Evolutionary conservation across 2,888 invertebrate genomes (phyloP), one percentile per base, ranked within the genome.

Genomic region (Calliphora vomitoria): DNA sequence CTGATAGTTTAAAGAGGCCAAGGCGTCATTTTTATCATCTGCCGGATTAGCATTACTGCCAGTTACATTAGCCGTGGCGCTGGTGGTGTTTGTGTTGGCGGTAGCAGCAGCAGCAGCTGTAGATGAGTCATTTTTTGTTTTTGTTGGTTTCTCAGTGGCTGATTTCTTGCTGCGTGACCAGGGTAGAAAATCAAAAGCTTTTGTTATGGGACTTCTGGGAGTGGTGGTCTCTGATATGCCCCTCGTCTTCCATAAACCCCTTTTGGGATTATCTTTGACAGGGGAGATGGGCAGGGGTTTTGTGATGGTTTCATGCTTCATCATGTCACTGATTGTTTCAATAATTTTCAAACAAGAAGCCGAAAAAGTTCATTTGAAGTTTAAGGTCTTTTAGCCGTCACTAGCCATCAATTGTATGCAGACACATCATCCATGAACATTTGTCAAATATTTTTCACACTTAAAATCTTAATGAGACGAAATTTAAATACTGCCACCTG

Each of bases 101-200:
- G n/a, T 41, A 15, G 41, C 50, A 8, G 62, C 31, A 15, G 41
- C 50, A 8, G 62, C 31, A 15, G 71, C 38, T n/a, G 64, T 44
- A 4, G 55, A 25, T 41, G 62, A 25, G 0, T 79, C 82, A 25
- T 35, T 82, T 86, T 76, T 85, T 1, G 31, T 35, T 58, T 85
- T 82, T 3, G 11, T 10, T 0, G 20, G 13, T 44, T 88, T 90
- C 18, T 88, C 85, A 25, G 8, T 35, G 0, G 86, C n/a, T 0
- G 87, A 66, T 80, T 91, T 93, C 87, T 90, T 92, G 80, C 90
- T 92, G 60, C 92, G 91, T 13, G 92, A 85, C 94, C 94, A 94
- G 47, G 93, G 93, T 15, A 93, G 89, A 71, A 94, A 94, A 76
- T 94, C 93, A 79, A 93, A 93, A 55, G 93, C 93, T 89, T 93